Conservation (phyloP, 2,797 vertebrate genomes). For the Coluber constrictor region DNA sequence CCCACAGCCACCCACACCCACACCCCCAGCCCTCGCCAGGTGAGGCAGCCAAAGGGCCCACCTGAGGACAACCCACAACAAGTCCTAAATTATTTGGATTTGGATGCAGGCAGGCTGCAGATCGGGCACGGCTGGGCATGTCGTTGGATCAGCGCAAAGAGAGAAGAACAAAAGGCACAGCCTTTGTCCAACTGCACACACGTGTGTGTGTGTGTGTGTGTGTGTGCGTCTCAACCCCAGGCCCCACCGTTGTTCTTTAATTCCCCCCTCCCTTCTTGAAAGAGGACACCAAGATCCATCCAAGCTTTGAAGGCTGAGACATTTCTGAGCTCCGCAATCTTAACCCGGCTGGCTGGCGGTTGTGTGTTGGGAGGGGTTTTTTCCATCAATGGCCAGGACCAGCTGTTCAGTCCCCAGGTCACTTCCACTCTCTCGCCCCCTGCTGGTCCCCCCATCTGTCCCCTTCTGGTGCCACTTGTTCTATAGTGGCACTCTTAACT, state of each 20-base stretch:
- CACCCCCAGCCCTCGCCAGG: too few relatives aligned
- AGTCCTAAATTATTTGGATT: too few relatives aligned
- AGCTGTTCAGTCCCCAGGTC: conserved; percentile 17
- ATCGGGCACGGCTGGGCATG: neutral
- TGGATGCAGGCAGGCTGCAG: too few relatives aligned
- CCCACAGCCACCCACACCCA: too few relatives aligned
- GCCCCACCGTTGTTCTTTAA: neutral
- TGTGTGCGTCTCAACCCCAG: too few relatives aligned
- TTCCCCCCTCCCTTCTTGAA: neutral
- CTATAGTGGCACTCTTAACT: neutral
- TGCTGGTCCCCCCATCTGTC: conserved; percentile 16
- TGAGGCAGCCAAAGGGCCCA: too few relatives aligned
- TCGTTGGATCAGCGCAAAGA: neutral
- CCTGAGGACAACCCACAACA: neutral
- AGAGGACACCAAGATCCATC: neutral
- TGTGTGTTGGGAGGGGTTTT: fast-evolving
- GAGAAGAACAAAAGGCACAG: neutral
- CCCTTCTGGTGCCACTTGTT: conserved; percentile 18
- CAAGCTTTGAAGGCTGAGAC: neutral
- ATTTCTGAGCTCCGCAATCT: neutral
- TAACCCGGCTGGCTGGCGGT: neutral
- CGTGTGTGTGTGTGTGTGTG: too few relatives aligned
- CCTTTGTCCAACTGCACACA: neutral
- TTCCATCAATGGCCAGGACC: neutral
- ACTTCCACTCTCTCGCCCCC: neutral